phyloP scores from a whole-genome alignment of 2,797 vertebrate species.

The Lagothrix lagotricha region DNA sequence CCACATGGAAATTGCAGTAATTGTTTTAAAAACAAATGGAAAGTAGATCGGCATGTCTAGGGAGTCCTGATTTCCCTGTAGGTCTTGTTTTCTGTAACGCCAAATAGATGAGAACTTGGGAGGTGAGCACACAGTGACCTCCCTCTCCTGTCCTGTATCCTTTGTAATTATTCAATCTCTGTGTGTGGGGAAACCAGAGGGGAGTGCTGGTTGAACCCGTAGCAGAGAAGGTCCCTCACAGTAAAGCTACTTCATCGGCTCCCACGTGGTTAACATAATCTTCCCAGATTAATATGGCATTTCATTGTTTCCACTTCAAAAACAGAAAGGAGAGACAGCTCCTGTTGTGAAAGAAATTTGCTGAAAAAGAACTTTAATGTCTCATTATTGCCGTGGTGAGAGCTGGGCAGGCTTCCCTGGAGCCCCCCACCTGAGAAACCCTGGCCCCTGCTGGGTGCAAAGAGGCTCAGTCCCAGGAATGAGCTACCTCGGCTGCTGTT shows the following conservation, averaged over 20 bases:
- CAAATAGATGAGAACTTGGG: background rate
- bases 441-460: background rate
- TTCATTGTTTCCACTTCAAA: background rate
- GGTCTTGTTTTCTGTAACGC: background rate
- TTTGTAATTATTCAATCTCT: background rate
- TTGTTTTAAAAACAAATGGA: background rate
- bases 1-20: background rate
- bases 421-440: too few species aligned
- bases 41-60: fast-evolving
- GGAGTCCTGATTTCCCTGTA: background rate
- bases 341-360: background rate
- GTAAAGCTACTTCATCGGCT: background rate
- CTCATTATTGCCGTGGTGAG: background rate
- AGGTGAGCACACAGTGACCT: background rate
- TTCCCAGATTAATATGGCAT: background rate
- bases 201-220: fast-evolving
- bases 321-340: background rate
- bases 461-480: fast-evolving
- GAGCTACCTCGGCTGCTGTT: fast-evolving
- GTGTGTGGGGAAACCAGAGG: fast-evolving
- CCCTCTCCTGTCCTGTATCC: background rate
- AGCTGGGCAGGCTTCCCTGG: background rate
- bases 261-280: background rate
- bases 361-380: background rate
- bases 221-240: background rate